phyloP scores from a whole-genome alignment of 2,888 invertebrate genomes.

The Conistra vaccinii region DNA sequence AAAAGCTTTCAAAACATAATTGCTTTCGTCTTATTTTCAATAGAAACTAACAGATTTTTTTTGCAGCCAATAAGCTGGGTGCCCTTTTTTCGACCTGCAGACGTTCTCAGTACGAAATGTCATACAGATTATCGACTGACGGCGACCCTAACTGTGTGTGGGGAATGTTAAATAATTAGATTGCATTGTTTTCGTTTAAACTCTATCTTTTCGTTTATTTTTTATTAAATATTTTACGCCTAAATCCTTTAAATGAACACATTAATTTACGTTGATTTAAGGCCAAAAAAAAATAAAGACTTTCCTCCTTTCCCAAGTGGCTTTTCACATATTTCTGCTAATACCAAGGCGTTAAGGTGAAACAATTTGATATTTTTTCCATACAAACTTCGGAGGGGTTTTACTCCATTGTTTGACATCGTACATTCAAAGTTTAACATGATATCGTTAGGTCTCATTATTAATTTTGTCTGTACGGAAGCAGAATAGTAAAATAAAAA shows the following conservation, averaged over 20 bases:
- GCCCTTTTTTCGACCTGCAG: conserved; percentile 82
- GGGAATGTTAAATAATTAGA: conserved; percentile 75
- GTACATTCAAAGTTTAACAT: too few species aligned
- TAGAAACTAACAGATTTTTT: conserved; percentile 74
- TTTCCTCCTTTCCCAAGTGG: neutral
- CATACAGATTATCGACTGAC: conserved; percentile 82
- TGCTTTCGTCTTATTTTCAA: conserved; percentile 71
- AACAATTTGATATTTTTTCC: too few species aligned
- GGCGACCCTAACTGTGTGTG: conserved; percentile 75
- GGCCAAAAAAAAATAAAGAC: neutral
- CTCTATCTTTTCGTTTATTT: conserved; percentile 8
- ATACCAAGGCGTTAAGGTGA: too few species aligned
- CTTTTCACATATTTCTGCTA: neutral
- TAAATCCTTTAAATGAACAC: neutral
- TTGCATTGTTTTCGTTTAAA: conserved; percentile 59
- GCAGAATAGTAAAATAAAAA: too few species aligned
- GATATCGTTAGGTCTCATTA: too few species aligned
- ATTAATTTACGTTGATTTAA: neutral
- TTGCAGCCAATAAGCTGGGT: conserved; percentile 74
- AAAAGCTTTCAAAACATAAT: conserved; percentile 69
- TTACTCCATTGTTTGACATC: too few species aligned
- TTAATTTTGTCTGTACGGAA: too few species aligned
- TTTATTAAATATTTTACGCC: neutral
- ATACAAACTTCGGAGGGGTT: too few species aligned
- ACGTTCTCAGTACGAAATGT: conserved; percentile 81